A percentile compares a stretch with the other conserved stretches of the same genome.
Conservation (phyloP, 2,888 invertebrate species). For the Coleophora deauratella region DNA sequence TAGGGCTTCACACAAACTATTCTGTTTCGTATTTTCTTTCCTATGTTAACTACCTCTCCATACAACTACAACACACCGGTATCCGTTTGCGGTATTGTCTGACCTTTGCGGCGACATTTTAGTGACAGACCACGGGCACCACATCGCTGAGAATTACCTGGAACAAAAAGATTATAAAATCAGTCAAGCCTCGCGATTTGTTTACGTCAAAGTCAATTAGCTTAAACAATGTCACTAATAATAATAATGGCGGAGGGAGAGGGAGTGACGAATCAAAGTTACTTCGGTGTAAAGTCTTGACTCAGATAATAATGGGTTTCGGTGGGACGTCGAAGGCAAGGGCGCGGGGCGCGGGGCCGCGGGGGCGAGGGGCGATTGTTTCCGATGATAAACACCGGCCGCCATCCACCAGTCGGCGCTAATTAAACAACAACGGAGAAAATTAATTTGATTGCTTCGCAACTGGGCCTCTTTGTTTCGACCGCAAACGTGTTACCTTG, state of each 20-base stretch:
- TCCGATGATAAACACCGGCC: conserved; percentile 71
- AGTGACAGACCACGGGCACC: conserved; percentile 7
- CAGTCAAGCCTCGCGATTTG: conserved; percentile 52
- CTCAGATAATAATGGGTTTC: conserved; percentile 69
- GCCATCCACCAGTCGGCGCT: conserved; percentile 66
- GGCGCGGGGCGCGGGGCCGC: conserved; percentile 16
- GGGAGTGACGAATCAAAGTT: conserved; percentile 69
- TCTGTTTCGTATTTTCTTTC: conserved; percentile 54
- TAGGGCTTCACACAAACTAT: conserved; percentile 66
- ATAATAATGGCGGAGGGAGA: conserved; percentile 57
- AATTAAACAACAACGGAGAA: conserved; percentile 73
- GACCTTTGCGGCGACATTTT: conserved; percentile 12
- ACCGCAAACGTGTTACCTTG: conserved; percentile 55
- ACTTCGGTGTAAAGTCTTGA: conserved; percentile 63
- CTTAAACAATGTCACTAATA: conserved; percentile 61
- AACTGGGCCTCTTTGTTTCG: conserved; percentile 63
- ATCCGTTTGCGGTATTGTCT: conserved; percentile 25
- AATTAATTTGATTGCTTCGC: conserved; percentile 72
- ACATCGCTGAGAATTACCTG: conserved; percentile 42
- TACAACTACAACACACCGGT: conserved; percentile 8
- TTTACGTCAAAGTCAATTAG: conserved; percentile 56
- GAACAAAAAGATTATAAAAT: conserved; percentile 60
- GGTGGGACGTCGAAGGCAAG: conserved; percentile 35
- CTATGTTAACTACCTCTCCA: conserved; percentile 19
- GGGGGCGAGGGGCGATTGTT: conserved; percentile 56